phyloP scores from a whole-genome alignment of 2,797 vertebrate species.

The Enteromius thamalakanensis region DNA sequence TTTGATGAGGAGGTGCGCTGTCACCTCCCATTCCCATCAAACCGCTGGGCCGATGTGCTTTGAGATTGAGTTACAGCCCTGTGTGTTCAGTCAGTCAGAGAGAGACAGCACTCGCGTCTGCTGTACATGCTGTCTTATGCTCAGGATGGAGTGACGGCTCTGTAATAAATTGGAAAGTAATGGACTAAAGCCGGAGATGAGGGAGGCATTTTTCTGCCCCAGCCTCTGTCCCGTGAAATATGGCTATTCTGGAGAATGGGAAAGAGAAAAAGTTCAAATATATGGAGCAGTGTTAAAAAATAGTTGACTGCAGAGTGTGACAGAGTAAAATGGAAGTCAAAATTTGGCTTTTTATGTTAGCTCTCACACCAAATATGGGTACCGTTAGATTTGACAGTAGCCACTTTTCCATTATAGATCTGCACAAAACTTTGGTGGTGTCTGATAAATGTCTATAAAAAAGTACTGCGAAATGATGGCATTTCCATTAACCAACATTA shows the following conservation, averaged over 20 bases:
- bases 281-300: neutral
- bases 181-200: conserved; percentile 23
- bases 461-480: too few species aligned
- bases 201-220: conserved; percentile 34
- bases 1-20: conserved; percentile 52
- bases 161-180: conserved; percentile 49
- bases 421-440: too few species aligned
- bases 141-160: neutral
- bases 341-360: neutral
- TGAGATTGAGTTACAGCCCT: conserved; percentile 50
- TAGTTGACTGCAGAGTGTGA: neutral
- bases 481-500: too few species aligned
- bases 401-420: too few species aligned
- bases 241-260: conserved; percentile 5
- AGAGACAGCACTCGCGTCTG: conserved; percentile 12
- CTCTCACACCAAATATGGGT: neutral
- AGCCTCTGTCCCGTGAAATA: conserved; percentile 18
- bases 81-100: conserved; percentile 41
- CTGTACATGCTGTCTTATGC: conserved; percentile 35
- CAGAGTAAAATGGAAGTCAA: neutral
- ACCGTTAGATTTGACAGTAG: neutral
- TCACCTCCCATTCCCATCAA: conserved; percentile 53
- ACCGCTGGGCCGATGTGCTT: conserved; percentile 2
- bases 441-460: too few species aligned
- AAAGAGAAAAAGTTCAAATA: neutral